Base-by-base conservation (phyloP, 2,888 invertebrate species). In the Drosophila robusta region DNA sequence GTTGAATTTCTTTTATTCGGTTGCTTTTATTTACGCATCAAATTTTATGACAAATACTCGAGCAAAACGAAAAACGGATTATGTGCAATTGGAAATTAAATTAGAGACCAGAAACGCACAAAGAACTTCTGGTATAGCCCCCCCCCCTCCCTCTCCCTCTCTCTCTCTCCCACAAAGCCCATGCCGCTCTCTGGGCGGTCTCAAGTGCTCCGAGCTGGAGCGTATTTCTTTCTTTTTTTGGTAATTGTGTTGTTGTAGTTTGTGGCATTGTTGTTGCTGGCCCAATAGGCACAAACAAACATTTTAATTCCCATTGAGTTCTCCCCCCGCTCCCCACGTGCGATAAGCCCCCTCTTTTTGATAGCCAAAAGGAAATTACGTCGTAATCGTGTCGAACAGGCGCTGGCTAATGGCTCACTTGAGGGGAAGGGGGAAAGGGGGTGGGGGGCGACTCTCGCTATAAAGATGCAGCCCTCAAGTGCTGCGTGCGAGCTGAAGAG, bases 41-140 rank as follows among this genome's bases (percentile, higher is more conserved):
- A 87, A 80, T 82, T 84, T 84, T 80, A 87, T 76, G 87, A 80
- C 84, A 84, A 87, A 84, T 80, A 67, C 80, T 75, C 26, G 60
- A 58, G 57, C 50, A 32, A 50, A 60, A 46, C 66, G 71, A 32
- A 72, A 79, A 83, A 79, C 79, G 83, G 87, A 84, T 83, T 83
- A 83, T 81, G 87, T 87, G 81, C 87, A 83, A 83, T 83, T 87
- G 87, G 84, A 83, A 83, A 87, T 87, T 80, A 83, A 83, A 81
- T 84, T 79, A 87, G 78, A 81, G 75, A 70, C 54, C 55, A 75
- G 44, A 47, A 52, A 66, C 63, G 66, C 58, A 65, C 75, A 73
- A 62, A 73, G 58, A 62, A 66, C 47, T 57, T 68, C 22, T 41
- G 16, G 38, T 36, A 51, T 12, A 7, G 39, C 22, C 1, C n/a